These are phyloP conservation scores for Calliopsis andreniformis DNA, from an alignment of 1,140 invertebrate species.

Conservation along the genomic window DNA sequence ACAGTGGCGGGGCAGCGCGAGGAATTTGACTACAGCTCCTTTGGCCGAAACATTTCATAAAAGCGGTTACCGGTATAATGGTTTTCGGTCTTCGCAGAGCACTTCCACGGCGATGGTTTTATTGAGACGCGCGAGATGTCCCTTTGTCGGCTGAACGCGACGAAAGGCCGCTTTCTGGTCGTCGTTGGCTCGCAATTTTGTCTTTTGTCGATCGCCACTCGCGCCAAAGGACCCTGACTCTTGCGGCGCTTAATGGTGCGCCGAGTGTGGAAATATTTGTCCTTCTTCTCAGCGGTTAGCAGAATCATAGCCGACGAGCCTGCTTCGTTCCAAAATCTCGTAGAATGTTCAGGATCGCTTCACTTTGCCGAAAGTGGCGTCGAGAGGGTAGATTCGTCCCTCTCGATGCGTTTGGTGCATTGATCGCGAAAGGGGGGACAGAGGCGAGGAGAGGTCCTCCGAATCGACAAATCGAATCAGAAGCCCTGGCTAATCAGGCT, in stretches of 20 bases:
- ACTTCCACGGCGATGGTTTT: constrained; percentile 36
- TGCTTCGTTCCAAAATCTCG: too few relatives aligned
- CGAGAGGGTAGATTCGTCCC: background rate
- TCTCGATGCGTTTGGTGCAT: background rate
- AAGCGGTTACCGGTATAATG: constrained; percentile 47
- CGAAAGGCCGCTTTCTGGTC: background rate
- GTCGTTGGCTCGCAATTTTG: constrained; percentile 9
- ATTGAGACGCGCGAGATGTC: constrained; percentile 22
- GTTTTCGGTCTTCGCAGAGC: background rate
- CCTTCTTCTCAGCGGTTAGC: background rate
- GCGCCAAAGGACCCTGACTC: background rate
- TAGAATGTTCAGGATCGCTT: too few relatives aligned
- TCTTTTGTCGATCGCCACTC: constrained; percentile 16
- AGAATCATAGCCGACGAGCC: too few relatives aligned
- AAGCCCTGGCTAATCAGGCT: constrained; percentile 34
- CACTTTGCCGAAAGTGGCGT: constrained; percentile 9
- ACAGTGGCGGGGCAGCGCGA: constrained; percentile 4
- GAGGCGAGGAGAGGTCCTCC: background rate
- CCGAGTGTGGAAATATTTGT: constrained; percentile 34
- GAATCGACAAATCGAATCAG: constrained; percentile 49
- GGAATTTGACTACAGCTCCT: constrained; percentile 25
- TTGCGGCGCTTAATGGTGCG: constrained; percentile 2
- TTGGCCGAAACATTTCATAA: constrained; percentile 46
- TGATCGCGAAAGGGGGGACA: constrained; percentile 12
- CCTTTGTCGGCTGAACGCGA: constrained; percentile 25